phyloP scores from a whole-genome alignment of 1,140 invertebrate genomes.

The Dreissena polymorpha region DNA sequence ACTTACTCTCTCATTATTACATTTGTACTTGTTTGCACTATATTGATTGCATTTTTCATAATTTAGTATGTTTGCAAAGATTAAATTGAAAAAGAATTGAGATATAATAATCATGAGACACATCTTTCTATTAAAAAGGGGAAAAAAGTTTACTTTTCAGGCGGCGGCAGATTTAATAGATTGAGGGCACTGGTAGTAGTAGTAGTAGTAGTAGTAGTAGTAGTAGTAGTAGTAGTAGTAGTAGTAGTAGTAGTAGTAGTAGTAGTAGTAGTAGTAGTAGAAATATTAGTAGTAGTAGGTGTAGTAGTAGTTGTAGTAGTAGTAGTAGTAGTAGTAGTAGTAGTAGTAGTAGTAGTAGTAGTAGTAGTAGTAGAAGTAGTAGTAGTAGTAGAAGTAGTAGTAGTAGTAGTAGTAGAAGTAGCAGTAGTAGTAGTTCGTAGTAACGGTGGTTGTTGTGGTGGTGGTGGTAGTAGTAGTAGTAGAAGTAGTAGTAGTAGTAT shows the following conservation, averaged over 20 bases:
- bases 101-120: too few species aligned
- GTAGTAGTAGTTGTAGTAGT: too few species aligned
- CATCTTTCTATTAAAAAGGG: too few species aligned
- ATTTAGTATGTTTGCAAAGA: too few species aligned
- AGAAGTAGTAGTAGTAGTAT: neutral
- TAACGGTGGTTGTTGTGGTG: too few species aligned
- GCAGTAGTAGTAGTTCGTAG: too few species aligned
- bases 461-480: too few species aligned
- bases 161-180: constrained; percentile 23
- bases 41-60: too few species aligned
- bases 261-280: constrained; percentile 36
- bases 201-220: constrained; percentile 38
- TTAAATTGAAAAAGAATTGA: too few species aligned
- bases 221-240: constrained; percentile 12
- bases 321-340: constrained; percentile 39
- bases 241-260: constrained; percentile 10
- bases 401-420: constrained; percentile 1
- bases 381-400: neutral
- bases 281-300: too few species aligned
- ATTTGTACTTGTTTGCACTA: too few species aligned
- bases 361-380: constrained; percentile 32
- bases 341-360: constrained; percentile 42
- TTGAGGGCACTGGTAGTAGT: constrained; percentile 26
- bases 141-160: neutral
- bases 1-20: too few species aligned